These are phyloP conservation scores for Crax fasciolata DNA, from an alignment of 2,797 vertebrate species.

Conservation along the genomic window DNA sequence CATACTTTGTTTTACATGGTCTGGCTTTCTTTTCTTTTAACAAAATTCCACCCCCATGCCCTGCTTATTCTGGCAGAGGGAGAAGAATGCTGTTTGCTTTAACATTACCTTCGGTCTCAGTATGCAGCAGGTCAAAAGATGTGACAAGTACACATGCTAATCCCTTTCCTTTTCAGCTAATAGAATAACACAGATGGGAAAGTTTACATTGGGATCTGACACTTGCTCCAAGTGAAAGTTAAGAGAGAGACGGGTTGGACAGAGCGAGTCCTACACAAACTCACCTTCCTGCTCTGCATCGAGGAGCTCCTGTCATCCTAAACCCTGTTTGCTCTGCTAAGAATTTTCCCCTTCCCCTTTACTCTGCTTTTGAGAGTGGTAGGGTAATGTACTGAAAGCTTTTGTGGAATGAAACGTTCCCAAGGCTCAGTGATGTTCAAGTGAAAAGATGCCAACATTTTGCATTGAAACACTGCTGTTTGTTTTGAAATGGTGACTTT, in stretches of 20 bases:
- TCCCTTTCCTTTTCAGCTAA: slow-evolving; percentile 80
- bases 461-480: not conserved
- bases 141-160: slow-evolving; percentile 79
- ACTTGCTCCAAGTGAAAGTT: not conserved
- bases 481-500: slow-evolving; percentile 31
- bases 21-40: slow-evolving; percentile 43
- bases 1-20: slow-evolving; percentile 32
- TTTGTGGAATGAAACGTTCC: slow-evolving; percentile 7
- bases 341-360: not conserved
- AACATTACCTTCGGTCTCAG: slow-evolving; percentile 70
- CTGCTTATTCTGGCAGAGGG: slow-evolving; percentile 59
- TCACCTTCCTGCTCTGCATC: slow-evolving; percentile 21
- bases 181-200: slow-evolving; percentile 86
- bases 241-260: slow-evolving; percentile 44
- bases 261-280: slow-evolving; percentile 22
- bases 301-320: not conserved
- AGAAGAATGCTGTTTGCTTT: slow-evolving; percentile 76
- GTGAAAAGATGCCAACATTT: slow-evolving; percentile 16
- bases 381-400: not conserved
- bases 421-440: slow-evolving; percentile 9
- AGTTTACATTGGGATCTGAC: slow-evolving; percentile 75
- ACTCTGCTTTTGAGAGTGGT: not conserved
- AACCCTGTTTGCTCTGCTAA: not conserved
- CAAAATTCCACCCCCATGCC: not conserved
- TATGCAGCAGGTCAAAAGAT: slow-evolving; percentile 80